Conservation (phyloP, 2,113 vertebrate species). For the Edolisoma coerulescens region DNA sequence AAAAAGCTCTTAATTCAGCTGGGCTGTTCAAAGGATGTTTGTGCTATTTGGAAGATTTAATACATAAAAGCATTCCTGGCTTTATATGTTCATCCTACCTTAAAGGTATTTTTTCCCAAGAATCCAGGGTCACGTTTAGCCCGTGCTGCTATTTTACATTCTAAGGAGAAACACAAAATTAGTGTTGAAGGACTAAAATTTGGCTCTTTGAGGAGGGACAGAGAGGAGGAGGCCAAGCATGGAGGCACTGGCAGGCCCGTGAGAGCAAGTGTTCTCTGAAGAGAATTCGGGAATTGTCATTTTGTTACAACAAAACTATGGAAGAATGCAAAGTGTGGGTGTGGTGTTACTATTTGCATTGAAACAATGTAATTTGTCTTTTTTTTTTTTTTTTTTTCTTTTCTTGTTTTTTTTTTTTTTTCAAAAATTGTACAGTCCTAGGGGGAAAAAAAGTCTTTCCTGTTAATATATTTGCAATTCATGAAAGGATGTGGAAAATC, state of each 20-base stretch:
- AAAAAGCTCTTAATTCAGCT: background rate
- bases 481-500: conserved; percentile 76
- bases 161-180: background rate
- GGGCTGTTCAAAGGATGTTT: background rate
- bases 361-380: conserved; percentile 68
- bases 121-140: conserved; percentile 27
- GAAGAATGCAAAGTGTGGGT: conserved; percentile 53
- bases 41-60: background rate
- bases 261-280: background rate
- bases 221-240: background rate
- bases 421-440: conserved; percentile 72
- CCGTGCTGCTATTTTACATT: conserved; percentile 52
- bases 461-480: conserved; percentile 80
- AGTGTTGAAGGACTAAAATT: conserved; percentile 27
- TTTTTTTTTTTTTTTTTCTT: background rate
- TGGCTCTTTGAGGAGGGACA: background rate
- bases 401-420: conserved; percentile 67
- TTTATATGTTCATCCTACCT: background rate
- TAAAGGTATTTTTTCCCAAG: background rate
- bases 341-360: conserved; percentile 70
- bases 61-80: background rate
- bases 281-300: background rate
- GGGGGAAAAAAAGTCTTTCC: conserved; percentile 52
- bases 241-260: conserved; percentile 38
- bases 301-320: conserved; percentile 47